Evolutionary conservation across 1,140 invertebrate species (phyloP).

Genomic region (Drosophila insularis): DNA sequence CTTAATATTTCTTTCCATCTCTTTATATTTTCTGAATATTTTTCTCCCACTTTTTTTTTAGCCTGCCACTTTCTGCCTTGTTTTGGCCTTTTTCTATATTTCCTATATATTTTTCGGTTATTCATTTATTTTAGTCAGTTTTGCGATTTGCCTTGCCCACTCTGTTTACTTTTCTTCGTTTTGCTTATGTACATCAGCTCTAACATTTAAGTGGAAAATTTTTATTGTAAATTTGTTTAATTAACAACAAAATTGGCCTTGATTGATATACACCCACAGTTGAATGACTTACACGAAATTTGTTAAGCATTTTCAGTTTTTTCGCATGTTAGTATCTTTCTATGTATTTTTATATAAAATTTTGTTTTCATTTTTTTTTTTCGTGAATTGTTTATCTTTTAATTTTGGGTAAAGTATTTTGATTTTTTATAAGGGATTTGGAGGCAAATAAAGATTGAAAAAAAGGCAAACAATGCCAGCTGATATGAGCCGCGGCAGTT

Average conservation of each 20-base stretch:
- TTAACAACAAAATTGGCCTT: constrained; percentile 22
- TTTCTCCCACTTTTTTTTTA: too few relatives aligned
- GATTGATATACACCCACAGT: constrained; percentile 18
- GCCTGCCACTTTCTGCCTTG: too few relatives aligned
- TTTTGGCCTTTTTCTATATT: too few relatives aligned
- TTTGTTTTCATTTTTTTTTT: constrained; percentile 1
- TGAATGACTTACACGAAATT: constrained; percentile 40
- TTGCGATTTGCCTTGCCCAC: too few relatives aligned
- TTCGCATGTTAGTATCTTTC: background rate
- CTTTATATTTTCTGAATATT: background rate
- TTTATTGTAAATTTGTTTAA: constrained; percentile 8
- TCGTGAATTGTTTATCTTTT: constrained; percentile 38
- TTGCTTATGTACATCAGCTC: background rate
- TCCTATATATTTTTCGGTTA: too few relatives aligned
- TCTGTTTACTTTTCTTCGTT: too few relatives aligned
- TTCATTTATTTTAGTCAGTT: too few relatives aligned
- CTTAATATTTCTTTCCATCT: background rate
- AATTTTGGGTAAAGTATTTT: constrained; percentile 28
- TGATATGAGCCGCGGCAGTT: constrained; percentile 15
- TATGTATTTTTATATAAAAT: background rate
- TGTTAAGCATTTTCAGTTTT: constrained; percentile 14
- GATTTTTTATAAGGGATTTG: background rate
- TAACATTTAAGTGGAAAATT: background rate
- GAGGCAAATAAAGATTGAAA: constrained; percentile 21
- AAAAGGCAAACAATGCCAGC: constrained; percentile 11